phyloP scores from a whole-genome alignment of 2,113 vertebrate genomes.

The Eupsittula cactorum region DNA sequence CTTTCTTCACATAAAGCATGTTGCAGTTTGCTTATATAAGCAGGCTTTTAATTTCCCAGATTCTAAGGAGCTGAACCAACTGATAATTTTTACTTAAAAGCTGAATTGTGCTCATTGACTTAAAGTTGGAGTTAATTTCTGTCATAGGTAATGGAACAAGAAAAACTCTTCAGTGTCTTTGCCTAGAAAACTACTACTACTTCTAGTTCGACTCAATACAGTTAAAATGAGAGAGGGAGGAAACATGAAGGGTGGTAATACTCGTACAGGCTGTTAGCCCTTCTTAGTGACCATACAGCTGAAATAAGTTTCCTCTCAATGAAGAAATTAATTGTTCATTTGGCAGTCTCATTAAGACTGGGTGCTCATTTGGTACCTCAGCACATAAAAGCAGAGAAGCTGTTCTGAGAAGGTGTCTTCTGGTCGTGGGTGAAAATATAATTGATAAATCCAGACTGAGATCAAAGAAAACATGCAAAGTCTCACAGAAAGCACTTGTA shows the following conservation, averaged over 20 bases:
- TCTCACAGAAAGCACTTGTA: neutral
- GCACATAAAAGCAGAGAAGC: neutral
- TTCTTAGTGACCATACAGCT: neutral
- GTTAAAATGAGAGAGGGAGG: neutral
- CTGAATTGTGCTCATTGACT: neutral
- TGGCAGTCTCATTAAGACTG: neutral
- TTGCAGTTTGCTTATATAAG: neutral
- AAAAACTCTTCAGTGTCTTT: neutral
- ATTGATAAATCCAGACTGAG: neutral
- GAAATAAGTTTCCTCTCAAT: neutral
- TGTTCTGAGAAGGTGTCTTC: neutral
- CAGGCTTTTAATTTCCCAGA: neutral
- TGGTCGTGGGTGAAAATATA: neutral
- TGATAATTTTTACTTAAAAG: neutral
- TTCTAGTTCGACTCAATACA: neutral
- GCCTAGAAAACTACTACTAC: neutral
- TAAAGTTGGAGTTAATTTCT: neutral
- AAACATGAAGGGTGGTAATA: neutral
- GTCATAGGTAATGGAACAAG: neutral
- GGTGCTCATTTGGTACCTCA: neutral
- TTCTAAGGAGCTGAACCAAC: neutral
- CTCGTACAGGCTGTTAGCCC: neutral
- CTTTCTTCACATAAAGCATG: neutral
- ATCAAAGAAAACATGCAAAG: neutral
- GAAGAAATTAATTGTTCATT: neutral